Evolutionary conservation across 2,888 invertebrate genomes (phyloP).

Genomic region (Priocnemis perturbator): DNA sequence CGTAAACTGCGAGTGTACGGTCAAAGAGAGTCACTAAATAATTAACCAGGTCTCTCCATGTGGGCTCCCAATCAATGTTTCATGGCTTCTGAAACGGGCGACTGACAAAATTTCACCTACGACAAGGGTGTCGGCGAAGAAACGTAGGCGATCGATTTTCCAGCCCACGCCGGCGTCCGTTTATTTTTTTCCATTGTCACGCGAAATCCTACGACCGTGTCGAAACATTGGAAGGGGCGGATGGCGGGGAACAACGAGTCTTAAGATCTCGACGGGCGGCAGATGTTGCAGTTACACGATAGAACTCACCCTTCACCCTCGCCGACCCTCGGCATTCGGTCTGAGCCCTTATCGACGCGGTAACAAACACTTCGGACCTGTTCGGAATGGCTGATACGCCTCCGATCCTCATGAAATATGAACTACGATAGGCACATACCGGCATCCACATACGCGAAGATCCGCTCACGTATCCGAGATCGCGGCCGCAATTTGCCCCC

Average conservation of each 20-base stretch:
- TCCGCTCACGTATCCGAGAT: conserved; percentile 5
- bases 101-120: no score
- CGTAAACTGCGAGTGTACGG: no score
- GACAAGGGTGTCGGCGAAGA: no score
- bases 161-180: no score
- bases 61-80: no score
- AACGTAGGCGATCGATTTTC: no score
- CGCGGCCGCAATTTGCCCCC: conserved; percentile 44
- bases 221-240: conserved; percentile 50
- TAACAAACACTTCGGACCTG: conserved; percentile 67
- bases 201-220: conserved; percentile 39
- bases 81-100: no score
- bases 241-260: conserved; percentile 24
- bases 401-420: conserved; percentile 69
- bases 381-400: conserved; percentile 52
- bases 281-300: conserved; percentile 59
- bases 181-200: no score
- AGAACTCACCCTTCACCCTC: conserved; percentile 33
- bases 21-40: no score
- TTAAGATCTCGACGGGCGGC: conserved; percentile 50
- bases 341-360: conserved; percentile 52
- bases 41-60: no score
- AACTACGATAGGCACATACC: conserved; percentile 53
- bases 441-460: conserved; percentile 25
- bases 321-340: conserved; percentile 20